These are phyloP conservation scores for Nephrotoma guestfalica DNA, from an alignment of 2,888 invertebrate genomes.

Conservation along the genomic window DNA sequence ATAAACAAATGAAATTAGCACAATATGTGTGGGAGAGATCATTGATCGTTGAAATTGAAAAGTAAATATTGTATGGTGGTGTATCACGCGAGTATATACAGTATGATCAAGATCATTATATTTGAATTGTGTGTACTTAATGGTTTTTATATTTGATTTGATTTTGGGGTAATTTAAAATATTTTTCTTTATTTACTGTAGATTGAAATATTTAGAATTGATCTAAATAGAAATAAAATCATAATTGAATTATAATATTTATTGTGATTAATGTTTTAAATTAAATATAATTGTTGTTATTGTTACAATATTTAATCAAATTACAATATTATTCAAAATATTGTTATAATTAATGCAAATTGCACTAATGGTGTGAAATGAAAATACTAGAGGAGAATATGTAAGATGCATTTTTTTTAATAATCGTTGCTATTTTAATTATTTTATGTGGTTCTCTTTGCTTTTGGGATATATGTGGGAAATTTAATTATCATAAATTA, in stretches of 20 bases:
- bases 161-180: neutral
- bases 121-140: neutral
- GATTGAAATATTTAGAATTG: neutral
- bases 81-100: neutral
- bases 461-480: neutral
- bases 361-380: neutral
- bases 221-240: neutral
- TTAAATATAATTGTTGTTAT: neutral
- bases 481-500: neutral
- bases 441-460: neutral
- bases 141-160: neutral
- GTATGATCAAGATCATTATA: neutral
- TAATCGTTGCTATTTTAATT: neutral
- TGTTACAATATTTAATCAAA: neutral
- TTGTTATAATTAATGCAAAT: neutral
- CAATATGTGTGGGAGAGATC: neutral
- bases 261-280: neutral
- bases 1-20: neutral
- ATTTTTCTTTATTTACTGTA: neutral
- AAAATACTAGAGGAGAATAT: neutral
- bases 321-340: neutral
- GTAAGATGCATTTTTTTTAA: neutral
- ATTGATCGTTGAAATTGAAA: neutral
- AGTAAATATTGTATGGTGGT: neutral
- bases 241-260: neutral